Evolutionary conservation across 2,888 invertebrate species (phyloP).

Genomic region (Spisula solida): DNA sequence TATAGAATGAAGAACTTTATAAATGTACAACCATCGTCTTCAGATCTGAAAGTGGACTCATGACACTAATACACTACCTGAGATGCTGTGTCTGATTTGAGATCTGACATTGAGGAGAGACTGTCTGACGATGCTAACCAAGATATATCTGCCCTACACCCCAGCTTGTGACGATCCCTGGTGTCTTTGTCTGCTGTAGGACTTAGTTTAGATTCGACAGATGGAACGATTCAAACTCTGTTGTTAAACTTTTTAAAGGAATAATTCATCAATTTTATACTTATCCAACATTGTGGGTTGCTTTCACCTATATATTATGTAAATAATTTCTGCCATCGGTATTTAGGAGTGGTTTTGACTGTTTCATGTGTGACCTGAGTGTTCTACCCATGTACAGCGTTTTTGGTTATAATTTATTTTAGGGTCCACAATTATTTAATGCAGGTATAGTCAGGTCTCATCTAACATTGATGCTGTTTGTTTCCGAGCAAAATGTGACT

Average conservation of each 20-base stretch:
- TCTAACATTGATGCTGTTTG: no score
- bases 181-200: background rate
- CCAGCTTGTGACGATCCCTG: background rate
- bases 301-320: background rate
- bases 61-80: constrained; percentile 30
- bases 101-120: background rate
- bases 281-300: background rate
- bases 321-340: background rate
- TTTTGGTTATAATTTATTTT: no score
- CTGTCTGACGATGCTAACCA: background rate
- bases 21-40: constrained; percentile 64
- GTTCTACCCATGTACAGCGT: background rate
- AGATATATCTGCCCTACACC: background rate
- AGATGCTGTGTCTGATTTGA: background rate
- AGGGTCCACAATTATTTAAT: no score
- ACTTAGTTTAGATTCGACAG: background rate
- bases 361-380: background rate
- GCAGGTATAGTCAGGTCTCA: no score
- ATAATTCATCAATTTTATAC: no score
- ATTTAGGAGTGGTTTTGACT: background rate
- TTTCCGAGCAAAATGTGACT: no score
- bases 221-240: background rate
- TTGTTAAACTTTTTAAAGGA: background rate
- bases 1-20: constrained; percentile 73
- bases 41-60: constrained; percentile 69